These are phyloP conservation scores for Thunnus maccoyii DNA, from an alignment of 2,113 vertebrate genomes.

Conservation along the genomic window DNA sequence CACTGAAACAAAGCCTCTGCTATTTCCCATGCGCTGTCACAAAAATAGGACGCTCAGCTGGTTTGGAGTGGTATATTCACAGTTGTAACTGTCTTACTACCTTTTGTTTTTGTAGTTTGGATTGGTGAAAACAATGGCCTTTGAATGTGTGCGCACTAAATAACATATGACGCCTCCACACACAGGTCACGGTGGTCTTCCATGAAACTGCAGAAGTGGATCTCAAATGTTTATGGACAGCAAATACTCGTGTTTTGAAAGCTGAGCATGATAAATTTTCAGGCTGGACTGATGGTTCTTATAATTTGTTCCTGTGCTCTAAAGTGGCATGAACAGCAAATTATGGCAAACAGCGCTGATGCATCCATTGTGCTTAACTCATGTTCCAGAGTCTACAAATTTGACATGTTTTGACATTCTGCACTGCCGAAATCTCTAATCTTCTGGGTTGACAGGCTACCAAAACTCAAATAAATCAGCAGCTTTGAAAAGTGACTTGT, in stretches of 20 bases:
- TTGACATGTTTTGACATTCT: slow-evolving; percentile 65
- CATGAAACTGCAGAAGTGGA: not conserved
- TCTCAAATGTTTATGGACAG: not conserved
- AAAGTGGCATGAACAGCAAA: slow-evolving; percentile 43
- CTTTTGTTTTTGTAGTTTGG: slow-evolving; percentile 7
- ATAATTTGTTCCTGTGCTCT: slow-evolving; percentile 8
- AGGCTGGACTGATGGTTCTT: slow-evolving; percentile 25
- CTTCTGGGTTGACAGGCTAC: slow-evolving; percentile 51
- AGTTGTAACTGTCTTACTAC: not conserved
- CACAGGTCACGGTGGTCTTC: not conserved
- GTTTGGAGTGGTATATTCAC: slow-evolving; percentile 7
- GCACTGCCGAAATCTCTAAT: slow-evolving; percentile 56
- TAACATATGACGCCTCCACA: not conserved
- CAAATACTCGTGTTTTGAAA: slow-evolving; percentile 14
- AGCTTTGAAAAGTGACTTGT: slow-evolving; percentile 35
- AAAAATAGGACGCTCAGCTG: slow-evolving; percentile 4
- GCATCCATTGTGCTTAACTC: slow-evolving; percentile 59
- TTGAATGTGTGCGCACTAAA: not conserved
- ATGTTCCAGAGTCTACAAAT: slow-evolving; percentile 27
- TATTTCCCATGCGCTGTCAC: not conserved
- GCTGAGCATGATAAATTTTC: not conserved
- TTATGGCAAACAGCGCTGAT: slow-evolving; percentile 57
- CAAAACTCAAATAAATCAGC: slow-evolving; percentile 52
- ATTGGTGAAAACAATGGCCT: not conserved
- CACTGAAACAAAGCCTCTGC: slow-evolving; percentile 23